Conservation (phyloP, 2,113 vertebrate genomes). For the Sisor rabdophorus region DNA sequence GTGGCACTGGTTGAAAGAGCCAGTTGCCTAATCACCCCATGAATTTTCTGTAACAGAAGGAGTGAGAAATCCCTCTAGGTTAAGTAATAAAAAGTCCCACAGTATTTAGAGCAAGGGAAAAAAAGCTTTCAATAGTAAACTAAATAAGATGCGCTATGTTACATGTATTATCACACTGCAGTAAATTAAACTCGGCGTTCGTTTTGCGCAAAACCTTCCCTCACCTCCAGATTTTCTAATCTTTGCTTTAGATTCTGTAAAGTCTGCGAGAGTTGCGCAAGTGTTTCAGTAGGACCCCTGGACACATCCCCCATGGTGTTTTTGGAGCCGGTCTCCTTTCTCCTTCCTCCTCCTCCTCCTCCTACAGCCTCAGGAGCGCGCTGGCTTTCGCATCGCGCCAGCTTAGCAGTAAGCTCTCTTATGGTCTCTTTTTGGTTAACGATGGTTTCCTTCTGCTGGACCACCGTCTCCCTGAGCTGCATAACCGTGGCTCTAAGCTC, state of each 20-base stretch:
- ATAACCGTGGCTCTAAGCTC: conserved; percentile 86
- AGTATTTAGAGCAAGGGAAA: not conserved
- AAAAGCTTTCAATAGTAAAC: not conserved
- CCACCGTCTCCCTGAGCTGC: conserved; percentile 91
- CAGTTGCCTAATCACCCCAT: not conserved
- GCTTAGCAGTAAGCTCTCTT: conserved; percentile 89
- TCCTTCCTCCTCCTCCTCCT: conserved; percentile 62
- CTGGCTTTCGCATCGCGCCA: conserved; percentile 88
- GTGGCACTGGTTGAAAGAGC: not conserved
- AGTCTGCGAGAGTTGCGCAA: conserved; percentile 92
- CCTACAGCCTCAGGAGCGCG: conserved; percentile 78
- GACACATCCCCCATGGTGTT: conserved; percentile 95
- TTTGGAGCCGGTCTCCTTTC: conserved; percentile 78
- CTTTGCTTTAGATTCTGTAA: conserved; percentile 91
- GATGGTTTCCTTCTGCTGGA: conserved; percentile 97
- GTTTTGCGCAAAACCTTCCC: not conserved
- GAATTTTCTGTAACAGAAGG: not conserved
- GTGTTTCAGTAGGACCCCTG: conserved; percentile 84
- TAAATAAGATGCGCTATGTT: not conserved
- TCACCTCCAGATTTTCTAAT: conserved; percentile 93
- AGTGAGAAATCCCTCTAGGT: not conserved
- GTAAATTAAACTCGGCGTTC: not conserved
- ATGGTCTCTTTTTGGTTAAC: conserved; percentile 96
- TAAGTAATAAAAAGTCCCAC: not conserved
- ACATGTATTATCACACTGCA: not conserved